phyloP scores from a whole-genome alignment of 1,140 invertebrate species.

The Brachionus plicatilis region DNA sequence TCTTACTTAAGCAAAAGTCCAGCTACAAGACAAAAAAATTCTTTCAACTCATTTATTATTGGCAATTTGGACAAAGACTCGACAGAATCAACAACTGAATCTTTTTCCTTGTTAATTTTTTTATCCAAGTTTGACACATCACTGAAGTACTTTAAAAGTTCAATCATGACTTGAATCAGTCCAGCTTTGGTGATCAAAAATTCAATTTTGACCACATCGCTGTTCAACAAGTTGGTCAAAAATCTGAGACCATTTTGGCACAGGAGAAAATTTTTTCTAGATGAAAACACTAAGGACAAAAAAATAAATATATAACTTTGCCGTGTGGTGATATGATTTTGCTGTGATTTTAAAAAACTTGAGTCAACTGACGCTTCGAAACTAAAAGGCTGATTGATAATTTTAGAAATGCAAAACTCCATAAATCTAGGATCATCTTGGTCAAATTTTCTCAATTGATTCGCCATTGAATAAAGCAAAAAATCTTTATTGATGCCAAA shows the following conservation, averaged over 20 bases:
- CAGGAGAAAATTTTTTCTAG: not conserved
- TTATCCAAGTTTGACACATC: not conserved
- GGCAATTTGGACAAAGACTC: not conserved
- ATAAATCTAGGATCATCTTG: conserved; percentile 1
- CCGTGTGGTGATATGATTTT: not conserved
- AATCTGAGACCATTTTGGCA: conserved; percentile 5
- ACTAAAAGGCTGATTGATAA: not conserved
- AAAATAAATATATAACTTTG: not conserved
- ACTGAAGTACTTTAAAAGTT: conserved; percentile 11
- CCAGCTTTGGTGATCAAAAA: conserved; percentile 17
- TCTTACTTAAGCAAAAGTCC: not conserved
- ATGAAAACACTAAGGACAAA: not conserved
- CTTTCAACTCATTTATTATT: not conserved
- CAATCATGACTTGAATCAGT: conserved; percentile 16
- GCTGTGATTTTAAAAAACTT: not conserved
- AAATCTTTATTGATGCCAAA: conserved; percentile 10
- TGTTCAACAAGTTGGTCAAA: not conserved
- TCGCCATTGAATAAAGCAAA: conserved; percentile 22
- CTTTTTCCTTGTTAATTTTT: not conserved
- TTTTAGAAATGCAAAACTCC: conserved; percentile 14
- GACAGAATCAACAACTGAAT: not conserved
- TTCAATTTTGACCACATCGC: not conserved
- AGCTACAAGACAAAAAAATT: not conserved
- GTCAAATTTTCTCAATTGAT: conserved; percentile 23
- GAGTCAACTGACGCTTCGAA: not conserved